Evolutionary conservation across 2,797 vertebrate genomes (phyloP), one percentile per base, ranked within the genome.

Genomic region (Thaleichthys pacificus): DNA sequence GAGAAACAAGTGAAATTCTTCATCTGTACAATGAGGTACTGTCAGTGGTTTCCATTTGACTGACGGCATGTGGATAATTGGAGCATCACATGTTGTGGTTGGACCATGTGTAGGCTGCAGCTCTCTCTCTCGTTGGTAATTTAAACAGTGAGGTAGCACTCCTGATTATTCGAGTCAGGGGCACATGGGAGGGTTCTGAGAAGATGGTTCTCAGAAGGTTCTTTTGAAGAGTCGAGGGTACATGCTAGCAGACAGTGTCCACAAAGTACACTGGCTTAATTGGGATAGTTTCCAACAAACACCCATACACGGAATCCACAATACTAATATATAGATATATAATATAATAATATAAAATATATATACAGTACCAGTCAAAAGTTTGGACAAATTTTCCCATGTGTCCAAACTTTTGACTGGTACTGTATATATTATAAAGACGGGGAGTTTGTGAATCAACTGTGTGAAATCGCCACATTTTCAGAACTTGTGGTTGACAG

Each of bases 141-240:
- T 54, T 64, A 66, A 77, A 79, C 80, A 78, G 67, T 79, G 80
- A 85, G 81, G 71, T 79, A 83, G 81, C 74, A 56, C 71, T 82
- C 72, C 47, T 68, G 73, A 72, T 79, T 73, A 74, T 71, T 86
- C 72, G 84, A 80, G 77, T 70, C 21, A 21, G 26, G 65, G 71
- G 77, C 82, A 83, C 75, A 68, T 85, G 86, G 80, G 82, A 76
- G 72, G 80, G 80, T 83, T 87, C 81, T 79, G 71, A 79, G 73
- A 70, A 73, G 4, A 26, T 77, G 66, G 30, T 26, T 65, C 61
- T 58, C 68, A 70, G 54, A 60, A 60, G 62, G n/a, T 35, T 47
- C 49, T 38, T 51, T 49, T 69, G 66, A 80, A 69, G 72, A 75
- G 51, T 83, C 80, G 71, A 76, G 75, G 70, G 82, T 77, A 81